These are phyloP conservation scores for Sebastes vulpes DNA, from an alignment of 2,797 vertebrate species.

Conservation along the genomic window DNA sequence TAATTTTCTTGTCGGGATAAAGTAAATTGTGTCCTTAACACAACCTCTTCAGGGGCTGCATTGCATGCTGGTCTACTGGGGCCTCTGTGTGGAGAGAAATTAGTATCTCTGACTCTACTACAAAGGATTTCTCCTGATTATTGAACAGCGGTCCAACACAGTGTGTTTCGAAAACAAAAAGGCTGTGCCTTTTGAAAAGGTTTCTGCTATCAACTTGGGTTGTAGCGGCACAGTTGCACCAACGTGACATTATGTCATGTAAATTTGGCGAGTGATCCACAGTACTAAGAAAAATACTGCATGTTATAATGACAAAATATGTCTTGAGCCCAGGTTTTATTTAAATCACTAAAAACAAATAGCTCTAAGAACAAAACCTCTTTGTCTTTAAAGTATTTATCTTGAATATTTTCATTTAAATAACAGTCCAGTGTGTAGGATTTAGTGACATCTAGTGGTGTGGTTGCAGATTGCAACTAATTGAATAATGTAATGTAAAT, in stretches of 20 bases:
- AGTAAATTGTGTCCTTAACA: not conserved
- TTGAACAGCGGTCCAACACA: not conserved
- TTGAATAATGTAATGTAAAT: too few species aligned
- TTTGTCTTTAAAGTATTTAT: not conserved
- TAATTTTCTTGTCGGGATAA: not conserved
- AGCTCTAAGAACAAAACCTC: not conserved
- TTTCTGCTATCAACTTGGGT: not conserved
- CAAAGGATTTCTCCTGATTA: not conserved
- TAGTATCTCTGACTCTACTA: not conserved
- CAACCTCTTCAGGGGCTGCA: not conserved
- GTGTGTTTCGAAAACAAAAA: too few species aligned
- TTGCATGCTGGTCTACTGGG: not conserved
- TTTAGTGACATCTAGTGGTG: not conserved
- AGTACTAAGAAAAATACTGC: not conserved
- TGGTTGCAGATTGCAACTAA: not conserved
- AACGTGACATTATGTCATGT: not conserved
- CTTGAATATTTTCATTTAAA: not conserved
- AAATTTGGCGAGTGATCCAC: not conserved
- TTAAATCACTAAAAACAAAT: not conserved
- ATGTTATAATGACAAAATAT: not conserved
- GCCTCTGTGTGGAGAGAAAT: not conserved
- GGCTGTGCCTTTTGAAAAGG: not conserved
- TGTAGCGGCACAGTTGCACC: not conserved
- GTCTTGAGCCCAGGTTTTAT: not conserved
- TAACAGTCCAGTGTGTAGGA: not conserved